phyloP scores from a whole-genome alignment of 2,797 vertebrate genomes.

The Pangasius krempfi region DNA sequence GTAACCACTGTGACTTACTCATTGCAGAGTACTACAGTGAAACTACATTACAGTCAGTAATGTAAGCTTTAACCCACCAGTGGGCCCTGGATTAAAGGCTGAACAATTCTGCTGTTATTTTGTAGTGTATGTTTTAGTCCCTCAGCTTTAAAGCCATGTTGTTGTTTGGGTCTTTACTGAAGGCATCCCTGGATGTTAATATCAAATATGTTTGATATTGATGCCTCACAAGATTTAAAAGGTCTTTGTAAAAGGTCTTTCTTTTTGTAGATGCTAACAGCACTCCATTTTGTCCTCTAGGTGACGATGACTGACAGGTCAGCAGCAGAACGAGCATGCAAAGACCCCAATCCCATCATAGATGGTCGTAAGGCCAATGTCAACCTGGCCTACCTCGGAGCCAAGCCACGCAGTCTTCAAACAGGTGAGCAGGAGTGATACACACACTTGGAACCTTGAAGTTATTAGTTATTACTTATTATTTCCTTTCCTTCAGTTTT shows the following conservation, averaged over 20 bases:
- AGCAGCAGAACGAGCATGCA: slow-evolving; percentile 92
- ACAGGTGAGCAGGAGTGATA: slow-evolving; percentile 78
- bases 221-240: slow-evolving; percentile 15
- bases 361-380: slow-evolving; percentile 97
- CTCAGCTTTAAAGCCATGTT: not conserved
- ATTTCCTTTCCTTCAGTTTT: not conserved
- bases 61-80: not conserved
- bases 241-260: not conserved
- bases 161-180: not conserved
- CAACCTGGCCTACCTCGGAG: slow-evolving; percentile 95
- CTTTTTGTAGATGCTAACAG: slow-evolving; percentile 5
- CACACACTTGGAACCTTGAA: not conserved
- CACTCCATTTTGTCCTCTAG: slow-evolving; percentile 67
- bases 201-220: not conserved
- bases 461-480: not conserved
- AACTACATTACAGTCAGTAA: not conserved
- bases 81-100: not conserved
- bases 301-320: slow-evolving; percentile 94
- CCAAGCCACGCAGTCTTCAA: slow-evolving; percentile 93
- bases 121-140: not conserved
- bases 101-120: not conserved
- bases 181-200: not conserved
- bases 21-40: not conserved
- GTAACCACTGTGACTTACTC: not conserved
- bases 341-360: slow-evolving; percentile 97